A percentile compares a stretch with the other conserved stretches of the same genome.
phyloP scores from a whole-genome alignment of 2,113 vertebrate species.

The Toxostoma redivivum region DNA sequence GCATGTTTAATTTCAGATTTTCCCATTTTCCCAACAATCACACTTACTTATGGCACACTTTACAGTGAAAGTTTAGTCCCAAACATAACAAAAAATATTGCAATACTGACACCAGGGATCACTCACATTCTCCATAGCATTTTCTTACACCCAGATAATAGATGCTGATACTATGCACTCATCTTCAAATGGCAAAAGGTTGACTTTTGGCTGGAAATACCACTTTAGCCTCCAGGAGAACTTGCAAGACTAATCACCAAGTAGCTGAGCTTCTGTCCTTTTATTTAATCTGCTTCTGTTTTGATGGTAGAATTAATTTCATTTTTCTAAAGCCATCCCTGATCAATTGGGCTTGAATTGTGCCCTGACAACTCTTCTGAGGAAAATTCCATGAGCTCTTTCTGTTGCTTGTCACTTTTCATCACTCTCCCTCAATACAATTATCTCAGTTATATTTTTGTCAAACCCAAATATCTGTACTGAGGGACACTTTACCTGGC shows the following conservation, averaged over 20 bases:
- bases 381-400: neutral
- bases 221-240: neutral
- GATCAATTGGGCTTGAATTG: neutral
- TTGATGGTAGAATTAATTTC: constrained; percentile 13
- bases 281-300: neutral
- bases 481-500: neutral
- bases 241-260: neutral
- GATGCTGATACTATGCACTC: neutral
- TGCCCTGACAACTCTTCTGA: neutral
- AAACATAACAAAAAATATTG: neutral
- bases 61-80: neutral
- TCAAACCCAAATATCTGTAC: neutral
- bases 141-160: neutral
- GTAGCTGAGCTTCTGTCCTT: neutral
- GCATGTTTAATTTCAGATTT: neutral
- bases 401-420: neutral
- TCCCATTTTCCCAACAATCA: neutral
- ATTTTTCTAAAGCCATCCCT: constrained; percentile 1
- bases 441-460: neutral
- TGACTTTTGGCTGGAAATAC: neutral
- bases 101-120: neutral
- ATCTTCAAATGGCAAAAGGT: neutral
- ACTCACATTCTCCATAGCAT: neutral
- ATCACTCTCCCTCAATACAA: neutral
- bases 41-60: neutral